Evolutionary conservation across 35 echinoderm and acorn worm species (phyloP), one percentile per base, ranked within the genome.

Genomic region (Chiridota heheva): DNA sequence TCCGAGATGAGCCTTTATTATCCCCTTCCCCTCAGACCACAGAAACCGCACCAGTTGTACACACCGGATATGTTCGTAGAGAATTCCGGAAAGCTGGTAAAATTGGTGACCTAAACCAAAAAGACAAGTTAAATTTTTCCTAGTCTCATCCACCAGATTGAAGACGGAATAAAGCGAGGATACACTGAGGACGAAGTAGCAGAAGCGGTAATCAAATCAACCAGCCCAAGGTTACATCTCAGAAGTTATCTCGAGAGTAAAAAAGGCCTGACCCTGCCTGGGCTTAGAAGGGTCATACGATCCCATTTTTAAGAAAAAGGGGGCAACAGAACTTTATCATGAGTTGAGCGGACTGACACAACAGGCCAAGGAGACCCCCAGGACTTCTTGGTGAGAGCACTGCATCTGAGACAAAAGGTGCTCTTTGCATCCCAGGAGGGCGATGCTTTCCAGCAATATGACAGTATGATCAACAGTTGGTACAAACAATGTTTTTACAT

Each of bases 21-120:
- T n/a, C n/a, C n/a, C n/a, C n/a, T n/a, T n/a, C n/a, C n/a, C n/a
- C n/a, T n/a, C n/a, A n/a, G n/a, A n/a, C n/a, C n/a, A n/a, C n/a
- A n/a, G n/a, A n/a, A n/a, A n/a, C n/a, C n/a, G n/a, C n/a, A n/a
- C n/a, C n/a, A n/a, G n/a, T n/a, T n/a, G n/a, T n/a, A n/a, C n/a
- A n/a, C n/a, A n/a, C n/a, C n/a, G n/a, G n/a, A n/a, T 69, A 38
- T 69, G 36, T 30, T 33, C 65, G 69, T 1, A 72, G 66, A 35
- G 74, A 91, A 6, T 91, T 91, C 56, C 79, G 67, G 58, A 86
- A 86, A 16, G 51, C 82, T 15, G 89, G 89, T 0, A 81, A 91
- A 44, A 64, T 91, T 44, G 89, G 82, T 3, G 68, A 81, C 24
- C 73, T 64, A 63, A 66, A 76, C 7, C 89, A 91, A 17, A 70